phyloP scores from a whole-genome alignment of 2,888 invertebrate genomes.

The Lochmaea capreae region DNA sequence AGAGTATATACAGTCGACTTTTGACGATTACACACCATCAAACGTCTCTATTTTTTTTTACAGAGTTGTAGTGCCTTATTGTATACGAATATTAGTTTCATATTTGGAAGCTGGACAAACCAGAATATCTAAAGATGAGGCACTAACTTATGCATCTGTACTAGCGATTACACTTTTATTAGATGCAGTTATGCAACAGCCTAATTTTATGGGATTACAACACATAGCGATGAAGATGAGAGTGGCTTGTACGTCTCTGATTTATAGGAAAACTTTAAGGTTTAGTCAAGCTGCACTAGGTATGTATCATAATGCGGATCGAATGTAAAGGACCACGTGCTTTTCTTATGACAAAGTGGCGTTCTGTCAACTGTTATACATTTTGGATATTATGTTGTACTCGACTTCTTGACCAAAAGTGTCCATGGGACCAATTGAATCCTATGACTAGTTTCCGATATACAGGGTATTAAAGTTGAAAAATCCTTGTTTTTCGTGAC shows the following conservation, averaged over 20 bases:
- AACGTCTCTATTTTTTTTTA: constrained; percentile 27
- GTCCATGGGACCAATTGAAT: too few species aligned
- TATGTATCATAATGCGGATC: constrained; percentile 51
- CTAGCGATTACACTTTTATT: constrained; percentile 67
- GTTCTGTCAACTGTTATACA: too few species aligned
- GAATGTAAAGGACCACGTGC: too few species aligned
- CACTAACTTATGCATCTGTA: constrained; percentile 81
- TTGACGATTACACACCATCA: not conserved
- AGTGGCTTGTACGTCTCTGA: constrained; percentile 79
- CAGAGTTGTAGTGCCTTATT: constrained; percentile 64
- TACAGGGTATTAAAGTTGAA: too few species aligned
- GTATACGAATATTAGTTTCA: constrained; percentile 73
- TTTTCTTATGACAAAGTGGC: too few species aligned
- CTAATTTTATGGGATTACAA: constrained; percentile 87
- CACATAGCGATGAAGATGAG: constrained; percentile 89
- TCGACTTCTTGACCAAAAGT: too few species aligned
- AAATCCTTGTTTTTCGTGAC: too few species aligned
- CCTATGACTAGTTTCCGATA: too few species aligned
- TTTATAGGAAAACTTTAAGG: constrained; percentile 70
- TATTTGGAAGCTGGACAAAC: constrained; percentile 68
- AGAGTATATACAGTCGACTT: constrained; percentile 17
- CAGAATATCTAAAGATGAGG: constrained; percentile 66
- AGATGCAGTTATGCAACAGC: constrained; percentile 68
- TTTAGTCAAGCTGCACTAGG: constrained; percentile 68
- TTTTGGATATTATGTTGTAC: too few species aligned